Base-by-base conservation (phyloP, 2,888 invertebrate genomes). In the Celastrina argiolus region DNA sequence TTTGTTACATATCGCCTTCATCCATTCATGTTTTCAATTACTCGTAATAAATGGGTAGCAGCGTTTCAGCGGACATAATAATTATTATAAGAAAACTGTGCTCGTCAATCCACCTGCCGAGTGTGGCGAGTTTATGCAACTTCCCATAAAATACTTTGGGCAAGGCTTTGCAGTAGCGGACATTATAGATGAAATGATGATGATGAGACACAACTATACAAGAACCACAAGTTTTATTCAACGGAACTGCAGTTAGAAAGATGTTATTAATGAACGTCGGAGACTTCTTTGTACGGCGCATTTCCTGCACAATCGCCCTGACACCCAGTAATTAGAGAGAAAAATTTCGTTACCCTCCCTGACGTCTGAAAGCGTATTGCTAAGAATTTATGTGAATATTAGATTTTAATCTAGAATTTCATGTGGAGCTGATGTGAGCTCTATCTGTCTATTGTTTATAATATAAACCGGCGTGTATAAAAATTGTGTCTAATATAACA, bases 181-280 rank as follows among this genome's bases (percentile, higher is more conserved):
- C 5, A 31, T 31, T 31, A 45, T 18, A 45, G 3, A 8, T 2
- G 2, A 2, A 45, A 16, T 41, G 45, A 45, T 16, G 18, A 18
- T 18, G 10, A 45, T 81, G 83, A 80, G 81, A 83, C 81, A 81
- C 86, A 90, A 88, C 90, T 87, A 81, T 78, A 77, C 77, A 81
- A 78, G 81, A 77, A 78, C 77, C 78, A 51, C 74, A 75, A 83
- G 83, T 88, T 88, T 87, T 87, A 88, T 89, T 88, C 88, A 88
- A 82, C 81, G 78, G 85, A 84, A 88, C 87, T 88, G 89, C 89
- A 90, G 88, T 88, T 87, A 85, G 87, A 87, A 85, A 87, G 89
- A 89, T 87, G 85, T 88, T 90, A 90, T 90, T 91, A 91, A 90
- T 91, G 88, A 89, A 88, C 87, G 90, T 89, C 87, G 81, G 82